Base-by-base conservation (phyloP, 2,888 invertebrate genomes). In the Melanargia galathea region DNA sequence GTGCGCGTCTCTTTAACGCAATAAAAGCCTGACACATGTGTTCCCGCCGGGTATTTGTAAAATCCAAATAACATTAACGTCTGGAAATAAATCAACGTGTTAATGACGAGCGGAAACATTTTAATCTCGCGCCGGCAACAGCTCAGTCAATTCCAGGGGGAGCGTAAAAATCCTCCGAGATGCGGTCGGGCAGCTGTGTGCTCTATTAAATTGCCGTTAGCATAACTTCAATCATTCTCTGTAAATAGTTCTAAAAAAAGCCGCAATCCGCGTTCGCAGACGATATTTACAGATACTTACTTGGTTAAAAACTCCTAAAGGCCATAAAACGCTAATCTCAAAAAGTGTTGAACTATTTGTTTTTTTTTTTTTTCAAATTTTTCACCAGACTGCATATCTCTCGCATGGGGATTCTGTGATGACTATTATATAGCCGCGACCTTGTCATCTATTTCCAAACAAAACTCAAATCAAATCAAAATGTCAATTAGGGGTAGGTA, bases 181-280 rank as follows among this genome's bases (percentile, higher is more conserved):
- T 35, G 52, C 51, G 33, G 33, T 35, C 11, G 33, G 51, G 3
- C 51, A 33, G 51, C 13, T 35, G 33, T 16, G 16, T 30, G 52
- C 52, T 20, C 52, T 35, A 35, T 52, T 33, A 52, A 52, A 52
- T 52, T 35, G 52, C 20, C 35, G 33, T 52, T 46, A 46, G 8
- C 13, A 35, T 33, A 51, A 33, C 52, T 52, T 18, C 35, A 52
- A 52, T 52, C 30, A 52, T 22, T 22, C 4, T 46, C 45, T 22
- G 20, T 43, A 46, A 20, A 20, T 22, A 45, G 11, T 20, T 10
- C 22, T 7, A 46, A 22, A 20, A 20, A 43, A 18, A 11, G 45
- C 1, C 18, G 18, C 30, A 16, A 30, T 51, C 8, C 26, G 26
- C 26, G 4, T 38, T 38, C 6, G n/a, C n/a, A n/a, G n/a, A n/a